These are phyloP conservation scores for Solen grandis DNA, from an alignment of 1,140 invertebrate genomes.

Conservation along the genomic window DNA sequence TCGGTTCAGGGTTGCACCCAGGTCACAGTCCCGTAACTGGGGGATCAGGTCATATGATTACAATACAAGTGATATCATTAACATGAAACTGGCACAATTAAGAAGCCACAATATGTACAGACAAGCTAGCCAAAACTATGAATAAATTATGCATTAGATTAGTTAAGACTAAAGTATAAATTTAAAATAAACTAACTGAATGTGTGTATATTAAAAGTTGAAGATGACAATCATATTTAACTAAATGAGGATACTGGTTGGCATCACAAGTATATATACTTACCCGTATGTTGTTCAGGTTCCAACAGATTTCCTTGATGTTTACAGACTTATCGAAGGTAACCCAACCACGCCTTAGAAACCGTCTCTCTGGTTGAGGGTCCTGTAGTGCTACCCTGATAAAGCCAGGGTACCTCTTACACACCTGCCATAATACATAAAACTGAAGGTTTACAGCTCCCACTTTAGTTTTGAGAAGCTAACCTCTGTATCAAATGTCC, in stretches of 20 bases:
- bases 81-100: too few relatives aligned
- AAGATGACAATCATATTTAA: too few relatives aligned
- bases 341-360: slow-evolving; percentile 98
- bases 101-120: too few relatives aligned
- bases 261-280: slow-evolving; percentile 36
- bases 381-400: slow-evolving; percentile 98
- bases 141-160: too few relatives aligned
- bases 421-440: slow-evolving; percentile 85
- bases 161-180: too few relatives aligned
- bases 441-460: not conserved
- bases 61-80: too few relatives aligned
- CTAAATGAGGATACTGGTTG: too few relatives aligned
- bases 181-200: too few relatives aligned
- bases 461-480: not conserved
- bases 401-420: slow-evolving; percentile 96
- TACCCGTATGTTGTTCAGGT: slow-evolving; percentile 96
- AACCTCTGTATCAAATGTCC: not conserved
- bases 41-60: too few relatives aligned
- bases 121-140: too few relatives aligned
- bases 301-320: slow-evolving; percentile 99
- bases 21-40: slow-evolving; percentile 93
- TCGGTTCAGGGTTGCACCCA: slow-evolving; percentile 96
- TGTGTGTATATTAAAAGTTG: too few relatives aligned
- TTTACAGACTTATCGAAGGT: slow-evolving; percentile 98
- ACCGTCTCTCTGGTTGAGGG: slow-evolving; percentile 96